Evolutionary conservation across 2,888 invertebrate species (phyloP), one percentile per base, ranked within the genome.

Genomic region (Euzetes globulus): DNA sequence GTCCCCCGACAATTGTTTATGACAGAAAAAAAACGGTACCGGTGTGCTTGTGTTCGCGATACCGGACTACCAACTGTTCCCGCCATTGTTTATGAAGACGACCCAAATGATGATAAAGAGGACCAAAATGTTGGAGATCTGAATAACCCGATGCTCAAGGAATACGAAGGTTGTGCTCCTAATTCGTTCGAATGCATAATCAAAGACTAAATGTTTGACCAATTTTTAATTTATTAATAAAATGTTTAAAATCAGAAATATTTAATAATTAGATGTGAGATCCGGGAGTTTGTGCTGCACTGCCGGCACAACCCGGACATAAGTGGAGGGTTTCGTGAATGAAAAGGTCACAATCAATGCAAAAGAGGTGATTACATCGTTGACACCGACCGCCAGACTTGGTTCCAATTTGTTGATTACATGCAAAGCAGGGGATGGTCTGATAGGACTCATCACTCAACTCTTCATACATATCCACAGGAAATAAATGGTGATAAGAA

Each of bases 401-500:
- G 17, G 29, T 71, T 17, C 73, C 72, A 1, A 81, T 50, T 22
- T 75, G 52, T 29, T 76, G 77, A 47, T 79, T 78, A 74, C 81
- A 82, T 2, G 79, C 79, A 70, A 77, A 79, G 78, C 76, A 79
- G 77, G 77, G 72, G 91, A 92, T 82, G 92, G 91, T 5, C 17
- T 13, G 22, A 84, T 77, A 76, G 88, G 87, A 11, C 83, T 84
- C 77, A 90, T 88, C n/a, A 82, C 90, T 79, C 15, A 58, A 27
- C 84, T 97, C 96, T 72, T 86, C 87, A 80, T 91, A 99, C 71
- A 90, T 87, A 63, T 91, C 89, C 70, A 96, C 90, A 0, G 97
- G 97, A 82, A 98, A 96, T 77, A 99, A 86, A 84, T 99, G 98
- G 82, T 98, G 97, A 83, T 97, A 97, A 0, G 97, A 96, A 78